A percentile compares a stretch with the other conserved stretches of the same genome.
Conservation (phyloP, 2,797 vertebrate genomes). For the Leptoclinus maculatus region DNA sequence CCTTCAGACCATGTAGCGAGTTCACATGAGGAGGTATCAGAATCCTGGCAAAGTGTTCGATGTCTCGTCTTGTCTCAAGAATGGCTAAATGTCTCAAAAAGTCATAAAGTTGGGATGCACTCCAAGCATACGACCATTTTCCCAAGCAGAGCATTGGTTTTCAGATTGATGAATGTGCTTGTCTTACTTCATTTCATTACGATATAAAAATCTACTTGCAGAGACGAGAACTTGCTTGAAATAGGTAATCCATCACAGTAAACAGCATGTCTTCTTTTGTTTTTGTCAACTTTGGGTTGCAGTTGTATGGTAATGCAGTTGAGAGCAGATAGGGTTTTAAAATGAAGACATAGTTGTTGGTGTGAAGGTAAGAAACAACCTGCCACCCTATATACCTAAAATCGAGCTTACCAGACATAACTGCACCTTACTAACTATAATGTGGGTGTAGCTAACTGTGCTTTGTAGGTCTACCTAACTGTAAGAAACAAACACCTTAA, state of each 20-base stretch:
- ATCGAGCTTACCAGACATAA: not conserved
- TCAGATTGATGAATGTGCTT: constrained; percentile 42
- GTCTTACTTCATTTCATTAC: constrained; percentile 29
- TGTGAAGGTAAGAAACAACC: not conserved
- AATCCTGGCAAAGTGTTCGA: not conserved
- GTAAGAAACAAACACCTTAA: not conserved
- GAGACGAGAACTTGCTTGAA: constrained; percentile 17
- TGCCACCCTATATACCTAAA: not conserved
- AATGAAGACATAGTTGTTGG: not conserved
- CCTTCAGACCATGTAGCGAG: not conserved
- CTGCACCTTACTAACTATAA: not conserved
- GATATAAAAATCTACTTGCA: constrained; percentile 35
- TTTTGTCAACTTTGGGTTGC: constrained; percentile 16
- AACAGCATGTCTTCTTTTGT: constrained; percentile 11
- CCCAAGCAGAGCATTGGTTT: not conserved
- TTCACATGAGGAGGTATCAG: not conserved
- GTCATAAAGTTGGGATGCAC: not conserved
- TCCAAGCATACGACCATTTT: not conserved
- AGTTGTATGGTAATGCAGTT: not conserved
- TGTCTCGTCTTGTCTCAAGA: not conserved
- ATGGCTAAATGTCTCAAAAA: not conserved
- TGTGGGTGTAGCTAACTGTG: not conserved
- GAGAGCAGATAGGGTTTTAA: not conserved
- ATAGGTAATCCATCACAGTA: constrained; percentile 40
- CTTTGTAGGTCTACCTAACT: not conserved